Base-by-base conservation (phyloP, 2,888 invertebrate genomes). In the Latrodectus hesperus region DNA sequence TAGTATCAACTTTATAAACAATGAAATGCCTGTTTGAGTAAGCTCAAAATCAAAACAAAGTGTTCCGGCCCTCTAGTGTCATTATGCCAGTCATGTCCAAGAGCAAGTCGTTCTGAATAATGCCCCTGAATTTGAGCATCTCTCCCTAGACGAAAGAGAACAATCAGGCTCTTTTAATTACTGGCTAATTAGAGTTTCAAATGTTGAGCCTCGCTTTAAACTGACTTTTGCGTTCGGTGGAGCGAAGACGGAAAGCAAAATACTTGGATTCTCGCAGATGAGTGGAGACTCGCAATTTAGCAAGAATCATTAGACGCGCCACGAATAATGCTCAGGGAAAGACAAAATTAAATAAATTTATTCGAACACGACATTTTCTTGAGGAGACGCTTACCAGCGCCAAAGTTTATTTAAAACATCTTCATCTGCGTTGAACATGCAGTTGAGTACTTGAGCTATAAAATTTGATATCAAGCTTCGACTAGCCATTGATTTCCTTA, bases 161-260 rank as follows among this genome's bases (percentile, higher is more conserved):
- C 77, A 84, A 84, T 84, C 84, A 77, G 64, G 84, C 51, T 72
- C 75, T 84, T 84, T 76, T 84, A 84, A 84, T 84, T 84, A 84
- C 84, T 77, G 76, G 52, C 76, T 84, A 84, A 84, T 84, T 84
- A 84, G 76, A 76, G 77, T 84, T 84, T 84, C 84, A 84, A 84
- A 84, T 84, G 84, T 72, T 84, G 65, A 71, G 83, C 70, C 52
- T 53, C 70, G 51, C 64, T 68, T 83, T 84, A 64, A 77, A 84
- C 71, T 38, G 71, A 65, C 77, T 76, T 83, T 83, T 14, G 68
- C 64, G 70, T 75, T 83, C 82, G 60, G 17, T 83, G 82, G 51
- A 70, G 82, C 75, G 55, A 55, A 55, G 55, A 68, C 52, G 75
- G 75, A 70, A 70, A 75, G 64, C 73, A 68, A 74, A 75, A 75